phyloP scores from a whole-genome alignment of 2,797 vertebrate genomes.

The Catamblyrhynchus diadema region DNA sequence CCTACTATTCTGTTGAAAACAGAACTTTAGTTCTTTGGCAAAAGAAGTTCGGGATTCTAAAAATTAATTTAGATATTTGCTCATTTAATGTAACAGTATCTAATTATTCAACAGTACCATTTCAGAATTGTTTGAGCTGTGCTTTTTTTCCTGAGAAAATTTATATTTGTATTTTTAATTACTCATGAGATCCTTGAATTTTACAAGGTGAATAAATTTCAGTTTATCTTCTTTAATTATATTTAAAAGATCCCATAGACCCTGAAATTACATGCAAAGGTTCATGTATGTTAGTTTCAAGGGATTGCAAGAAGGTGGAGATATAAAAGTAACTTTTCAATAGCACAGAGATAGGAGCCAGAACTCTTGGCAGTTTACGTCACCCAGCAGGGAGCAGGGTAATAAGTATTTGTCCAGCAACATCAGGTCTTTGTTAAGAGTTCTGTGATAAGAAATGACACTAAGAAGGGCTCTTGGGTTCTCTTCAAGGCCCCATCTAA shows the following conservation, averaged over 20 bases:
- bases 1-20: neutral
- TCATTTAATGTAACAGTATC: neutral
- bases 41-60: neutral
- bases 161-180: neutral
- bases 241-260: neutral
- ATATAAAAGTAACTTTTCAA: slow-evolving; percentile 34
- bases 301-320: neutral
- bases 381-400: neutral
- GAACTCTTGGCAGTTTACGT: neutral
- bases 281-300: neutral
- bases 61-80: neutral
- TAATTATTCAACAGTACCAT: neutral
- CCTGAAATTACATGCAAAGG: neutral
- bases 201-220: neutral
- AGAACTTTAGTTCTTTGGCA: neutral
- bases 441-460: slow-evolving; percentile 35
- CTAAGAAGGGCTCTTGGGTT: neutral
- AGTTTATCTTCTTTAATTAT: neutral
- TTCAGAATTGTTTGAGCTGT: neutral
- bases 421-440: slow-evolving; percentile 43
- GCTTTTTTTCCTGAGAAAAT: neutral
- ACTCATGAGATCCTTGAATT: neutral
- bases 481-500: slow-evolving; percentile 31
- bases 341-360: neutral
- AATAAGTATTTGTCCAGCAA: neutral